These are phyloP conservation scores for Dicroscelio sp. DNA, from an alignment of 2,888 invertebrate genomes.

Conservation along the genomic window DNA sequence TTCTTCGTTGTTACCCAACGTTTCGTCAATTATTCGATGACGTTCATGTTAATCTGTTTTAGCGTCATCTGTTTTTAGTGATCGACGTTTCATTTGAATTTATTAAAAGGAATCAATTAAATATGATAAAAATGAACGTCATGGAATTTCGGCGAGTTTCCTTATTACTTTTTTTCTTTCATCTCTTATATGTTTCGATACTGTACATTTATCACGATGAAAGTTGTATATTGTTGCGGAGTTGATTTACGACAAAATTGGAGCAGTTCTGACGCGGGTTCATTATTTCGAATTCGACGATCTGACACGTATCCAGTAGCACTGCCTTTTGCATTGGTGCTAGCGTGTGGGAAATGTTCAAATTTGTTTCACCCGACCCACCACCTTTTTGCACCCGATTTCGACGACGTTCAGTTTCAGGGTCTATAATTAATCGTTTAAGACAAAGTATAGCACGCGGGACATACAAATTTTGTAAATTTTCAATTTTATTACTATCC, in stretches of 20 bases:
- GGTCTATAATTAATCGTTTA: neutral
- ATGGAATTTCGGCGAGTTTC: too few relatives aligned
- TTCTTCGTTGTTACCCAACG: slow-evolving; percentile 50
- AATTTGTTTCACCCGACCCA: neutral
- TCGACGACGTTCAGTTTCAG: slow-evolving; percentile 16
- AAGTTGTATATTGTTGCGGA: slow-evolving; percentile 87
- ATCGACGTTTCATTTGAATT: too few relatives aligned
- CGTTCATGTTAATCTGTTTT: too few relatives aligned
- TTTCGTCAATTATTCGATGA: slow-evolving; percentile 48
- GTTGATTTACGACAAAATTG: too few relatives aligned
- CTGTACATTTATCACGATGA: slow-evolving; percentile 89
- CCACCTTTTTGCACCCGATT: neutral
- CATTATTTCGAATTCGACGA: slow-evolving; percentile 71
- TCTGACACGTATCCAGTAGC: slow-evolving; percentile 58
- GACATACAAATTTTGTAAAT: slow-evolving; percentile 42
- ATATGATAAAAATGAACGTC: too few relatives aligned
- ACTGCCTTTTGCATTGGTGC: slow-evolving; percentile 74
- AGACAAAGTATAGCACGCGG: too few relatives aligned
- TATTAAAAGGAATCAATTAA: too few relatives aligned
- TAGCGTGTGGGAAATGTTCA: slow-evolving; percentile 66
- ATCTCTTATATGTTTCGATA: slow-evolving; percentile 87
- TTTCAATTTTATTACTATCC: slow-evolving; percentile 7
- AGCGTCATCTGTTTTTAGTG: too few relatives aligned
- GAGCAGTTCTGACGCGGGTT: too few relatives aligned
- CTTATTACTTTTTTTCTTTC: slow-evolving; percentile 56